Conservation (phyloP, 2,888 invertebrate species). For the Papilio elwesi region DNA sequence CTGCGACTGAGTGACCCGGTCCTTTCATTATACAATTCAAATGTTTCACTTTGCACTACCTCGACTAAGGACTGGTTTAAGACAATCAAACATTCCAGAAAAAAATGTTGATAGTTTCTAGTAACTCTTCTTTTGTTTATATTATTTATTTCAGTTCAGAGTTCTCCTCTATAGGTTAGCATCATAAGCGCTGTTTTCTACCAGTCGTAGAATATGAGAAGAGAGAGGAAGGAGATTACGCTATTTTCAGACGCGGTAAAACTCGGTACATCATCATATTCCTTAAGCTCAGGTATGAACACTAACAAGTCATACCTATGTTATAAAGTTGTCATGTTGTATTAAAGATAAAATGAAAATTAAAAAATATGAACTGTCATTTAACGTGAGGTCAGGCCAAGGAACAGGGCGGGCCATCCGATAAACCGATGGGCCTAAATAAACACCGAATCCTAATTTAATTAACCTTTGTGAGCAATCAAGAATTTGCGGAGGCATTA, state of each 20-base stretch:
- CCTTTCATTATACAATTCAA: conserved; percentile 54
- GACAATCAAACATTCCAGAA: neutral
- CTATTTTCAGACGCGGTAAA: too few relatives aligned
- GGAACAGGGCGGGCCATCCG: conserved; percentile 47
- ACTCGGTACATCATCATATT: too few relatives aligned
- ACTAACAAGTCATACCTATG: too few relatives aligned
- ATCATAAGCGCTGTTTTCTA: too few relatives aligned
- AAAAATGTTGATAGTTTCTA: neutral
- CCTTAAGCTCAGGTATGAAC: neutral
- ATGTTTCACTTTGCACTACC: conserved; percentile 46
- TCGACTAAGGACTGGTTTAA: conserved; percentile 2
- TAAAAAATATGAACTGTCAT: conserved; percentile 9
- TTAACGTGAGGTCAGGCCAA: conserved; percentile 18
- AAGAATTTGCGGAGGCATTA: conserved; percentile 51
- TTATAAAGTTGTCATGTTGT: neutral
- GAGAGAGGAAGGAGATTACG: too few relatives aligned
- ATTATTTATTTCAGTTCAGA: too few relatives aligned
- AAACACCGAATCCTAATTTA: conserved; percentile 60
- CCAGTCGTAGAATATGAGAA: too few relatives aligned
- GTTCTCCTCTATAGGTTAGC: too few relatives aligned
- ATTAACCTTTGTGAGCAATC: conserved; percentile 57
- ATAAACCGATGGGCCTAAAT: conserved; percentile 57
- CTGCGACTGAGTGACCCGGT: conserved; percentile 51
- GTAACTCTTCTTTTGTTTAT: too few relatives aligned
- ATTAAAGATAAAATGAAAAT: neutral